phyloP scores from a whole-genome alignment of 2,797 vertebrate species.

The Sebastes alutus region DNA sequence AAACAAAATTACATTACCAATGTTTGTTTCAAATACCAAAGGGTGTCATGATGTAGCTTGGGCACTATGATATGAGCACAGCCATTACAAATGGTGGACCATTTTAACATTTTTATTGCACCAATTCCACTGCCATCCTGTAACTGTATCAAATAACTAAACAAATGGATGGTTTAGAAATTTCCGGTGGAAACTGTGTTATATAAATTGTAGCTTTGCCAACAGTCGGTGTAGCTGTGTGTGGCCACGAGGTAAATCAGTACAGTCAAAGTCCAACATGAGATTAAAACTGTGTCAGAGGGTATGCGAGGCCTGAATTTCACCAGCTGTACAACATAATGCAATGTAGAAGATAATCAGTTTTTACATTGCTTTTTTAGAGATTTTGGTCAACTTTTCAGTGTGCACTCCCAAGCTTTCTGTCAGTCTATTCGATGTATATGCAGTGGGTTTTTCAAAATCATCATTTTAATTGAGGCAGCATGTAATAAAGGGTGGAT shows the following conservation, averaged over 20 bases:
- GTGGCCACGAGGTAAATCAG: neutral
- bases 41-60: neutral
- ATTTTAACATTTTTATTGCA: neutral
- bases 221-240: neutral
- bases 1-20: neutral
- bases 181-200: neutral
- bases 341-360: neutral
- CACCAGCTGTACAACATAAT: neutral
- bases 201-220: too few species aligned
- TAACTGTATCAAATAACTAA: neutral
- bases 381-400: neutral
- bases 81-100: neutral
- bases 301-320: neutral
- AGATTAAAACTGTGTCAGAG: constrained; percentile 62
- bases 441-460: neutral
- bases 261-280: constrained; percentile 57
- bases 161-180: neutral
- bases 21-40: neutral
- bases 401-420: neutral
- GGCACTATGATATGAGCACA: neutral
- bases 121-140: neutral
- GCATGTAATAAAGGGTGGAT: neutral
- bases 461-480: neutral
- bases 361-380: neutral
- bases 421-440: neutral